Evolutionary conservation across 2,113 vertebrate genomes (phyloP), one percentile per base, ranked within the genome.

Genomic region (Dascyllus trimaculatus): DNA sequence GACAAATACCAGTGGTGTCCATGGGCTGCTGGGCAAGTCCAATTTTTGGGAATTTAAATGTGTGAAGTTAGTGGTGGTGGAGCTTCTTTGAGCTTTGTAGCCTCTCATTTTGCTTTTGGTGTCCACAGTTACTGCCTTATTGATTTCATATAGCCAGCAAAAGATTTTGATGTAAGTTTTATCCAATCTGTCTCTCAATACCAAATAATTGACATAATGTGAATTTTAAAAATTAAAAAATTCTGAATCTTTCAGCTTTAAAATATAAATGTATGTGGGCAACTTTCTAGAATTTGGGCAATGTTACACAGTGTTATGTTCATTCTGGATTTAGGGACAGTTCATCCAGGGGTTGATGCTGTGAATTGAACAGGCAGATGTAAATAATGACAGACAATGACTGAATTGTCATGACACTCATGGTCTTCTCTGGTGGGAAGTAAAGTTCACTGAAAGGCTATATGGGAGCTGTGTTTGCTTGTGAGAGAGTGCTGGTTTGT

Each of bases 331-430:
- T 66, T 21, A 54, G 38, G 15, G 59, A 18, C 45, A 73, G 75
- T 78, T 86, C 60, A 49, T 24, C 63, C 56, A 61, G 61, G 71
- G 80, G 40, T 67, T 79, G 71, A 48, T 4, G 40, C 38, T 49
- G 21, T 17, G 56, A 25, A 7, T 35, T 46, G 70, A 75, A 81
- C 70, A 83, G 57, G 68, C 56, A 40, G 63, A 63, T 77, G 81
- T 80, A 84, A 89, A 86, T 71, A 84, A 74, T 25, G 64, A 22
- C 46, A 48, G 59, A 91, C 86, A 90, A 82, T 86, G 75, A 58
- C 32, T 77, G 65, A 57, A 85, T 74, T 90, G 88, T 85, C 63
- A 51, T 38, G 67, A 88, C 85, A 76, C 71, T 71, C 26, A 17
- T 38, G 35, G 65, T 48, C 11, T 26, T 75, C 29, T 68, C 35